Evolutionary conservation across 2,888 invertebrate species (phyloP), one percentile per base, ranked within the genome.

Genomic region (Podabrus alpinus): DNA sequence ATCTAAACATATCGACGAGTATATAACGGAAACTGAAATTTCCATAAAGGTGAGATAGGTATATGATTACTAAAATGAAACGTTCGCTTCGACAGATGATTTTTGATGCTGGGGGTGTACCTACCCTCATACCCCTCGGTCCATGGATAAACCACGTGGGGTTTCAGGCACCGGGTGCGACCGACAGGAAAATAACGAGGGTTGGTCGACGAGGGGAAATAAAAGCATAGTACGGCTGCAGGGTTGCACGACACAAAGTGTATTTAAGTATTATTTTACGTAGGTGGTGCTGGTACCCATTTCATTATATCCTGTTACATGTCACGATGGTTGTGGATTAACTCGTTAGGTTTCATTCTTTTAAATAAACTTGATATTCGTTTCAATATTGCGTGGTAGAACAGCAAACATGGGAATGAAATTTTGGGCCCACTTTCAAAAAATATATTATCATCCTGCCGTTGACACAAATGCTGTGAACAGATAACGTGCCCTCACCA

Each of bases 131-230:
- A 75, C 66, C 81, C 78, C 77, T 74, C 78, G 72, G 73, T 64
- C 62, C 19, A 64, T n/a, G 62, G 17, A 64, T 64, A 75, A 79
- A 79, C 79, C 80, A 78, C 79, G 81, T 77, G 79, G 79, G 80
- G 81, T 82, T 82, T 80, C 82, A 81, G 80, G 83, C 86, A 84
- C 85, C 86, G 86, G 85, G 84, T 86, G 86, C 85, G 85, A 81
- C 84, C 85, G 86, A 86, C 86, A 85, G 86, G 83, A 85, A 85
- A 86, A 86, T 86, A 84, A 85, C 83, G 84, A 83, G 85, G 84
- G 84, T 83, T 78, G 79, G 64, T 71, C 72, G 66, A 60, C 73
- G 66, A 73, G 74, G 76, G 71, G 73, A 74, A 71, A 60, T 68
- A 59, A 66, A 69, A 67, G 76, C 62, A 64, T 19, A 64, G 19